Base-by-base conservation (phyloP, 2,888 invertebrate genomes). In the Metalampra italica region DNA sequence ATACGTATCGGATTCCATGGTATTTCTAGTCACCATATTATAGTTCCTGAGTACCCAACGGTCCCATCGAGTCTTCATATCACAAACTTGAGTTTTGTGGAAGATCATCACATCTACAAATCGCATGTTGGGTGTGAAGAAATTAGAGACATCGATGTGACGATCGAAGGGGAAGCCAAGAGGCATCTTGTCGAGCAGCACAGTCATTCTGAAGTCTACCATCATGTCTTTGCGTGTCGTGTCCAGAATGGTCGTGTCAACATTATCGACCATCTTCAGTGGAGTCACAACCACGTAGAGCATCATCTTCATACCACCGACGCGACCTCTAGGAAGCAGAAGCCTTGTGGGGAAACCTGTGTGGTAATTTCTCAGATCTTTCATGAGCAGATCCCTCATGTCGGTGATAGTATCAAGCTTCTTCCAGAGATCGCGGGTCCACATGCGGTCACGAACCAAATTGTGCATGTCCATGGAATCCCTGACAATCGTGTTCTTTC, bases 91-190 rank as follows among this genome's bases (percentile, higher is more conserved):
- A 44, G 87, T 88, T 63, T 91, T 90, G 79, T 94, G 93, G 86
- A 91, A 94, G 66, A 94, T 89, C 57, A 85, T 83, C 5, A 92
- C 90, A 60, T 93, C 92, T 59, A 93, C 88, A 72, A 93, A 92
- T 75, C 87, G 91, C 83, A 92, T 92, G 82, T 95, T 95, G 38
- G 93, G 91, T 13, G 92, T 92, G 57, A 88, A 89, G 90, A 93
- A 94, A 53, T 82, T 85, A 44, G 78, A 78, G 42, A 91, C 83
- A 41, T 92, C 85, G 64, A 93, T 90, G 15, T 85, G 82, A 60
- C 94, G 92, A 71, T 95, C 94, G 70, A 95, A 91, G 53, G 95
- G 95, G 90, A 92, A 95, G 47, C 94, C 94, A 64, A 93, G 86
- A 42, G 94, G 91, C 72, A 91, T 90, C 57, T 87, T 90, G 72